Conservation (phyloP, 2,888 invertebrate genomes). For the Aspidapion aeneum region DNA sequence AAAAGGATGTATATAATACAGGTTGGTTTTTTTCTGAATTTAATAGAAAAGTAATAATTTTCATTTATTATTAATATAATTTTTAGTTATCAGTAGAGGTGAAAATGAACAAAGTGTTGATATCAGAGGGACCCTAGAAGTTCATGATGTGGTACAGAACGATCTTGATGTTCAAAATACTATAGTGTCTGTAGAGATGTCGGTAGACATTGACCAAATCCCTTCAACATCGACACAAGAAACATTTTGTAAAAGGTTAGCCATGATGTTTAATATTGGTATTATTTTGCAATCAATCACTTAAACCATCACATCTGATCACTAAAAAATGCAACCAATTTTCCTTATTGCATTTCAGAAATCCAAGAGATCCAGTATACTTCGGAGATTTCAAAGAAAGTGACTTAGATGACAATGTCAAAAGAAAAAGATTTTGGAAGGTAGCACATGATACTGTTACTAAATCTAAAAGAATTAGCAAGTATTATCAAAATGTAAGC, state of each 20-base stretch:
- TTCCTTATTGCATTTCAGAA: not conserved
- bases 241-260: not conserved
- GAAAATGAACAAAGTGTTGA: not conserved
- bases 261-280: not conserved
- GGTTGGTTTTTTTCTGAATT: not conserved
- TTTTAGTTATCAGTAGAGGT: not conserved
- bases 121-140: not conserved
- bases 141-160: not conserved
- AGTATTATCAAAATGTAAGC: constrained; percentile 9
- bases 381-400: constrained; percentile 13
- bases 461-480: constrained; percentile 10
- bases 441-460: constrained; percentile 7
- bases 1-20: not conserved
- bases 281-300: too few relatives aligned
- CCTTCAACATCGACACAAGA: too few relatives aligned
- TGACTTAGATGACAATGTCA: not conserved
- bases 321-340: not conserved
- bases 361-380: constrained; percentile 5
- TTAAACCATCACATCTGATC: not conserved
- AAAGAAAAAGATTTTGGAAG: constrained; percentile 9
- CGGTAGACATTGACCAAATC: not conserved
- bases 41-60: not conserved
- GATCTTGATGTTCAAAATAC: not conserved
- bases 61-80: not conserved
- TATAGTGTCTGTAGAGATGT: not conserved